These are phyloP conservation scores for Caretta caretta DNA, from an alignment of 2,113 vertebrate species.

Conservation along the genomic window DNA sequence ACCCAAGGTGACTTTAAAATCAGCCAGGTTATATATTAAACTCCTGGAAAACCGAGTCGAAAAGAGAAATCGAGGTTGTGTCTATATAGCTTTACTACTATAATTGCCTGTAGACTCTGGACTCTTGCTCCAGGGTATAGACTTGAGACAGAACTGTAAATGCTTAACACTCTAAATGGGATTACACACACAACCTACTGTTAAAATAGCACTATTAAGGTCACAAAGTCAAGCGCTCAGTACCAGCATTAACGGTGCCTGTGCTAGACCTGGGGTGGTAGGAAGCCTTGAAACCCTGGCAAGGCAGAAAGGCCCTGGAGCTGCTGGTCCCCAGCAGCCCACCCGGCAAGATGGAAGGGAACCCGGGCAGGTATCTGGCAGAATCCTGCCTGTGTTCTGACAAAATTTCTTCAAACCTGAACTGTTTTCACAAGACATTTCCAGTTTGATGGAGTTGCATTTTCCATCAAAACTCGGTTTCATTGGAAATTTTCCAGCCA, in stretches of 20 bases:
- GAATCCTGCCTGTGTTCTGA: not conserved
- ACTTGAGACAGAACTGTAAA: not conserved
- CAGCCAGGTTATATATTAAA: not conserved
- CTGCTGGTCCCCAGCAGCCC: not conserved
- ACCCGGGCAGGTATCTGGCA: not conserved
- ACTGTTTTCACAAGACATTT: not conserved
- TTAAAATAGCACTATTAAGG: not conserved
- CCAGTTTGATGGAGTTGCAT: not conserved
- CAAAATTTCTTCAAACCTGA: not conserved
- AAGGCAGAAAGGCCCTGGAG: not conserved
- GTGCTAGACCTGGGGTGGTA: not conserved
- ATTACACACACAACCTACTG: not conserved
- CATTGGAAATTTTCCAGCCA: not conserved
- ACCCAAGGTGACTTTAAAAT: constrained; percentile 5
- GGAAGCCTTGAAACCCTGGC: not conserved
- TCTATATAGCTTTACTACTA: constrained; percentile 5
- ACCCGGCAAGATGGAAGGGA: not conserved
- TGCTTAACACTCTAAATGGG: not conserved
- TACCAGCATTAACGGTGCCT: not conserved
- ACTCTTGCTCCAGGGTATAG: not conserved
- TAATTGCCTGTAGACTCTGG: not conserved
- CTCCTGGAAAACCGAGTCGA: not conserved
- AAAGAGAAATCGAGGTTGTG: not conserved
- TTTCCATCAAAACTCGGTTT: not conserved
- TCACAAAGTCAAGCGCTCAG: not conserved